Evolutionary conservation across 2,797 vertebrate genomes (phyloP).

Genomic region (Siniperca scherzeri): DNA sequence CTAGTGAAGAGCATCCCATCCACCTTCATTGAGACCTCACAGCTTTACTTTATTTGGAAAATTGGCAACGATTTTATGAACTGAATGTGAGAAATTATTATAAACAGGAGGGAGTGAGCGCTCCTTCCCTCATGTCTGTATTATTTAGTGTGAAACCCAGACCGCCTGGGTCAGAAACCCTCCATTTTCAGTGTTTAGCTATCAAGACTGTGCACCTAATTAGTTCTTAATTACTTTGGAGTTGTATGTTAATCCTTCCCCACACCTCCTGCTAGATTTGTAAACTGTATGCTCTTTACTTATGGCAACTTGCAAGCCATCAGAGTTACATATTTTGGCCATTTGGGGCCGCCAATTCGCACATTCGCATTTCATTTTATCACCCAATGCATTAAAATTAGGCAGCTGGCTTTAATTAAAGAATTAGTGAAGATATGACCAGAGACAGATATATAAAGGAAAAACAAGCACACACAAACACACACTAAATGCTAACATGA

Average conservation of each 20-base stretch:
- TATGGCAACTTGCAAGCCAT: background rate
- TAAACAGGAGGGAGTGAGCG: background rate
- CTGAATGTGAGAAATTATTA: background rate
- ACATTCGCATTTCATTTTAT: background rate
- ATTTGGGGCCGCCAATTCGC: constrained; percentile 28
- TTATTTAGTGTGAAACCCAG: background rate
- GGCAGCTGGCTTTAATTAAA: constrained; percentile 28
- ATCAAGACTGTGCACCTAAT: constrained; percentile 4
- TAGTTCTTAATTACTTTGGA: constrained; percentile 3
- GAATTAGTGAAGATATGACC: constrained; percentile 13
- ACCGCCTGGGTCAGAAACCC: background rate
- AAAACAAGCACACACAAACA: constrained; percentile 1
- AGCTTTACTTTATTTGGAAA: background rate
- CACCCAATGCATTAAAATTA: background rate
- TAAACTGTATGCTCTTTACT: background rate
- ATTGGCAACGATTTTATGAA: background rate
- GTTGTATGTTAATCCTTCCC: background rate
- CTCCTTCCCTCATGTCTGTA: background rate
- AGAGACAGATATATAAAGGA: background rate
- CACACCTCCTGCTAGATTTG: background rate
- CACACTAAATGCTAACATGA: background rate
- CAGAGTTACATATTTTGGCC: constrained; percentile 33
- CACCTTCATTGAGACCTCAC: background rate
- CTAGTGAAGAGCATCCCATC: no score
- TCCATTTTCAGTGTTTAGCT: constrained; percentile 1